These are phyloP conservation scores for Cantharis rustica DNA, from an alignment of 2,888 invertebrate species.

Conservation along the genomic window DNA sequence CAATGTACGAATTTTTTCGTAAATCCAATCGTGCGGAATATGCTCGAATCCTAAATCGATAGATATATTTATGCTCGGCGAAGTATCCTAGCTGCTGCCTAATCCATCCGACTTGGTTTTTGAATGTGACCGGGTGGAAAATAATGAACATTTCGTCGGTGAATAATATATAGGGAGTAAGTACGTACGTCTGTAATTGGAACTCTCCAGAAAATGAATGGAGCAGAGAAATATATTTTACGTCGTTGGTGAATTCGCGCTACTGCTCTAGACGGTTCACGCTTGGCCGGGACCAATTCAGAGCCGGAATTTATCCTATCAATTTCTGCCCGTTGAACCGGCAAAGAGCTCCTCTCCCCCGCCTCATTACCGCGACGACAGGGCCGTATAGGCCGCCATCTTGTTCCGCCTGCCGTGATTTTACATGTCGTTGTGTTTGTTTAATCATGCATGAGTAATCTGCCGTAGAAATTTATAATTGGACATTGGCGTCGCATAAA, in stretches of 20 bases:
- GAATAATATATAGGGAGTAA: constrained; percentile 16
- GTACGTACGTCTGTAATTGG: constrained; percentile 27
- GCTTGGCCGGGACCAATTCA: constrained; percentile 65
- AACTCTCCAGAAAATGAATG: constrained; percentile 29
- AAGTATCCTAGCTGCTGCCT: not conserved
- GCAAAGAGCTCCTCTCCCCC: constrained; percentile 58
- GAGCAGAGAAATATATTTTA: constrained; percentile 33
- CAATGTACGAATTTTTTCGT: not conserved
- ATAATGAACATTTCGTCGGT: constrained; percentile 11
- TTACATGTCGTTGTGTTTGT: constrained; percentile 54
- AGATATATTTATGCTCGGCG: not conserved
- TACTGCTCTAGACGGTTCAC: constrained; percentile 56
- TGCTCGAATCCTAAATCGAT: not conserved
- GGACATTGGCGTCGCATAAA: constrained; percentile 44
- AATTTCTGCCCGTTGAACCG: constrained; percentile 67
- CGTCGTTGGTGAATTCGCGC: constrained; percentile 34
- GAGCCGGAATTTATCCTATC: constrained; percentile 68
- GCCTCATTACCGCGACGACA: constrained; percentile 41
- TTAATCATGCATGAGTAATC: constrained; percentile 51
- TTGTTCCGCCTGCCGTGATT: constrained; percentile 53
- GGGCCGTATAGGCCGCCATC: constrained; percentile 52
- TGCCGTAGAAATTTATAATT: constrained; percentile 51
- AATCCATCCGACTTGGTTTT: not conserved
- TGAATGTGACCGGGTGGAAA: not conserved
- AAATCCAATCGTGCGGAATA: not conserved